phyloP scores from a whole-genome alignment of 2,113 vertebrate genomes.

The Elgaria multicarinata region DNA sequence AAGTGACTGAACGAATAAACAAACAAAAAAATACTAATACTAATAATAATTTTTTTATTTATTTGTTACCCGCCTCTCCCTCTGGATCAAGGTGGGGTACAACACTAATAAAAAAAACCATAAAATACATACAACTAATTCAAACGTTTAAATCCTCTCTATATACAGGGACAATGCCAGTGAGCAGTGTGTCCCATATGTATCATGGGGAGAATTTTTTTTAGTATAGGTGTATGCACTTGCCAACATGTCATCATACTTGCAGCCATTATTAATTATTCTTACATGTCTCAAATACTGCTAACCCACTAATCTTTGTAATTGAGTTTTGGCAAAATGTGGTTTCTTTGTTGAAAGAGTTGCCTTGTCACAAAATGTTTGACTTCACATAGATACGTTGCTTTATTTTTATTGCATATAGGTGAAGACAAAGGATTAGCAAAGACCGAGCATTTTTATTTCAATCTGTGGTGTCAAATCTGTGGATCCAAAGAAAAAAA shows the following conservation, averaged over 20 bases:
- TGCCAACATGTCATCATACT: background rate
- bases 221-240: background rate
- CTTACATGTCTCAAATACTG: background rate
- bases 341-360: background rate
- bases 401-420: background rate
- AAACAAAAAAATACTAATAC: no score
- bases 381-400: background rate
- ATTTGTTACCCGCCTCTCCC: no score
- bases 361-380: background rate
- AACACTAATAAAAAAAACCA: no score
- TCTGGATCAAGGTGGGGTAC: no score
- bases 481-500: background rate
- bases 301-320: background rate
- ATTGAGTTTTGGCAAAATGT: background rate
- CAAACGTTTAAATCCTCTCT: background rate
- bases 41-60: no score
- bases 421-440: background rate
- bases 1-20: no score
- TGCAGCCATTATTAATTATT: background rate
- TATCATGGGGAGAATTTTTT: background rate
- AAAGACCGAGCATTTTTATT: background rate
- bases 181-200: background rate
- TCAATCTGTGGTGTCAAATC: conserved; percentile 18
- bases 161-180: background rate
- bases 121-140: no score